Conservation (phyloP, 2,113 vertebrate species). For the Orientallactaga bullata region DNA sequence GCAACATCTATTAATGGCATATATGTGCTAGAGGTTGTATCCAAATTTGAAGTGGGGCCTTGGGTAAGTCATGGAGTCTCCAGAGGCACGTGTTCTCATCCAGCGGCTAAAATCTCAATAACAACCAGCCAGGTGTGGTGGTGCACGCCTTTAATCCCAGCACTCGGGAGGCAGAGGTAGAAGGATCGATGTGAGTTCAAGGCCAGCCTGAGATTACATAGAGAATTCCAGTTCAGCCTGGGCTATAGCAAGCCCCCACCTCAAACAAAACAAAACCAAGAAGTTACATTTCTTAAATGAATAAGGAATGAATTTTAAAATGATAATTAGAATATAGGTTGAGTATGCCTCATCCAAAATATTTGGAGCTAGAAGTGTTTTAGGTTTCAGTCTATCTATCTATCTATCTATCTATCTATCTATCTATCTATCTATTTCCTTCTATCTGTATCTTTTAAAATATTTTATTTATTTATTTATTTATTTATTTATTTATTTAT, state of each 20-base stretch:
- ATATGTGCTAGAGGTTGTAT: background rate
- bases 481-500: background rate
- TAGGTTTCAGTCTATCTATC: background rate
- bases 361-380: background rate
- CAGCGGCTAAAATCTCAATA: background rate
- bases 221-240: too few species aligned
- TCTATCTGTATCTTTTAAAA: background rate
- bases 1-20: background rate
- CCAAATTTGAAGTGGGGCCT: background rate
- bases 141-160: too few species aligned
- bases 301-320: background rate
- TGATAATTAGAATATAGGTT: background rate
- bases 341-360: background rate
- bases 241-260: too few species aligned
- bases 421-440: too few species aligned
- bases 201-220: too few species aligned
- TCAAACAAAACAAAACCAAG: too few species aligned
- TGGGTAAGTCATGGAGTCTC: background rate
- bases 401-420: too few species aligned
- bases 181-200: too few species aligned
- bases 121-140: background rate
- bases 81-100: background rate
- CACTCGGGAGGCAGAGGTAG: too few species aligned
- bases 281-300: background rate
- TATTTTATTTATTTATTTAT: background rate